Evolutionary conservation across 2,797 vertebrate genomes (phyloP).

Genomic region (Sus cebifrons): DNA sequence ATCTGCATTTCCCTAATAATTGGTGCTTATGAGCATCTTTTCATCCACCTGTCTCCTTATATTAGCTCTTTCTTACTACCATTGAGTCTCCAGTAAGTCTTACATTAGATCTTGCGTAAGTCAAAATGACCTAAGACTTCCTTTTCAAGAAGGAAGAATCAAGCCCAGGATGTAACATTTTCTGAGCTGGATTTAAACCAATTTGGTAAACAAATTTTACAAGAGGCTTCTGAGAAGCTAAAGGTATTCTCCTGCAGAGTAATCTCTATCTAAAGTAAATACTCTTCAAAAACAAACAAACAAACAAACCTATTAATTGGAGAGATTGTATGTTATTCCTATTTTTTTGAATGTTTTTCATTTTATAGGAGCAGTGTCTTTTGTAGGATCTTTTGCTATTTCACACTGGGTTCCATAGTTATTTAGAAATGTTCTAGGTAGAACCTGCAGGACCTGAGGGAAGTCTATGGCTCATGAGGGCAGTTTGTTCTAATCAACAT

Average conservation of each 20-base stretch:
- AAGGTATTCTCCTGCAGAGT: neutral
- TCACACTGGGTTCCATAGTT: neutral
- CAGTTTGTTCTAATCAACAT: slow-evolving; percentile 30
- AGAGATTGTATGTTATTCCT: neutral
- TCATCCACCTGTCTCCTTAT: neutral
- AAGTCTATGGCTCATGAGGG: neutral
- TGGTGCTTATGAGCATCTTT: too few species aligned
- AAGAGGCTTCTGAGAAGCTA: slow-evolving; percentile 19
- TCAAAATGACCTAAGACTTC: neutral
- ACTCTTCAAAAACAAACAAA: neutral
- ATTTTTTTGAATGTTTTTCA: neutral
- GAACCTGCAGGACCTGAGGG: neutral
- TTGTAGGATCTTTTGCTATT: slow-evolving; percentile 9
- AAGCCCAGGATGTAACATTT: neutral
- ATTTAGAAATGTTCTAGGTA: slow-evolving; percentile 45
- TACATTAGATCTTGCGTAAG: neutral
- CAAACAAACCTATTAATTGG: neutral
- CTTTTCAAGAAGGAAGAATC: slow-evolving; percentile 17
- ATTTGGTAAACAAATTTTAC: neutral
- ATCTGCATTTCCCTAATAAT: too few species aligned
- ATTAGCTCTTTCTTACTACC: neutral
- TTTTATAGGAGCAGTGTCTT: slow-evolving; percentile 3
- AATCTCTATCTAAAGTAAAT: neutral
- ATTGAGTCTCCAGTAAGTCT: neutral
- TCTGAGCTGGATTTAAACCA: slow-evolving; percentile 44